These are phyloP conservation scores for Urosaurus nigricauda DNA, from an alignment of 2,797 vertebrate species.

Conservation along the genomic window DNA sequence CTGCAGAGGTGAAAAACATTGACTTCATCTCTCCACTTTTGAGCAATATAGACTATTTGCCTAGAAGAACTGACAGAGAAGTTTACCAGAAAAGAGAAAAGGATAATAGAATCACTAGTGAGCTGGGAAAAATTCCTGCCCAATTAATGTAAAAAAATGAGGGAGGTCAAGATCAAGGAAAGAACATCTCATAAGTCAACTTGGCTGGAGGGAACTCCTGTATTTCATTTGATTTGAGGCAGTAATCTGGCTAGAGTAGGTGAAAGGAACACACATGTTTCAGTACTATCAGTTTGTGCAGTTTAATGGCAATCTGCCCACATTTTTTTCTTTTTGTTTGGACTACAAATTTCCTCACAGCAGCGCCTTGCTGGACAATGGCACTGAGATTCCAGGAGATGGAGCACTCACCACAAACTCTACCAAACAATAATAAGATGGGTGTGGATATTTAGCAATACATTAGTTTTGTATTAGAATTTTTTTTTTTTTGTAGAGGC, in stretches of 20 bases:
- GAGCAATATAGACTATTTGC: background rate
- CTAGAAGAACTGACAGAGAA: background rate
- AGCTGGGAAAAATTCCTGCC: background rate
- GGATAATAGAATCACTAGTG: background rate
- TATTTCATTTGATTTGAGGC: background rate
- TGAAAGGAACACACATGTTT: background rate
- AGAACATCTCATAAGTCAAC: background rate
- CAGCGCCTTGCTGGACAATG: background rate
- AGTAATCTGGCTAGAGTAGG: background rate
- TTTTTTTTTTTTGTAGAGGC: no score
- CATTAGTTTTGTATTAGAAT: no score
- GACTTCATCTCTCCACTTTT: background rate
- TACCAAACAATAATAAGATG: background rate
- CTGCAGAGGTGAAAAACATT: background rate
- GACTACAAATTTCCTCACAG: background rate
- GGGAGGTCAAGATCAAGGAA: background rate
- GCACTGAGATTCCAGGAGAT: slow-evolving; percentile 6
- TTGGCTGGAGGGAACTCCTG: background rate
- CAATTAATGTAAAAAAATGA: background rate
- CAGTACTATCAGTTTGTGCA: background rate
- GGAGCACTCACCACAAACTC: background rate
- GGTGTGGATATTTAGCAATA: no score
- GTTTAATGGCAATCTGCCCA: background rate
- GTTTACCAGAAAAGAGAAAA: background rate
- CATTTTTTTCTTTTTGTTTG: background rate